A percentile compares a stretch with the other conserved stretches of the same genome.
These are phyloP conservation scores for Ceriagrion tenellum DNA, from an alignment of 2,888 invertebrate genomes.

Conservation along the genomic window DNA sequence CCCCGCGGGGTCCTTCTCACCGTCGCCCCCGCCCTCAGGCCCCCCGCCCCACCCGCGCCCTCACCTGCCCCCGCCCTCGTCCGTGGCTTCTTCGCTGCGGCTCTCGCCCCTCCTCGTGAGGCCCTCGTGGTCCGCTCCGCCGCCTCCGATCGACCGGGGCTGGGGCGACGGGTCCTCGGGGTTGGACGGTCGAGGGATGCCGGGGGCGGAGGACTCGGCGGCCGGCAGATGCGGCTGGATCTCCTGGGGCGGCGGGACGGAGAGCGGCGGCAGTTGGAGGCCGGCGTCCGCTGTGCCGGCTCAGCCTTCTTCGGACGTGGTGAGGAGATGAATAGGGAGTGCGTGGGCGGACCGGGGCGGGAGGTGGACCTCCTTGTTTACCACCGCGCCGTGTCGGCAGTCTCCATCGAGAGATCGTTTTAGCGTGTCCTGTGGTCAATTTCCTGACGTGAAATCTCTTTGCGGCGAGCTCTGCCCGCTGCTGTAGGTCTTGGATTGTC, in stretches of 20 bases:
- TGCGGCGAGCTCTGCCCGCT: neutral
- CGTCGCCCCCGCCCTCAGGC: neutral
- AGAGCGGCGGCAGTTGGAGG: constrained; percentile 35
- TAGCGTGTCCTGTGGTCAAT: neutral
- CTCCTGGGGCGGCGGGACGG: constrained; percentile 1
- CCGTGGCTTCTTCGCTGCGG: neutral
- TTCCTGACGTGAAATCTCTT: neutral
- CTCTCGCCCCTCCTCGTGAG: constrained; percentile 30
- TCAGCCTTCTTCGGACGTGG: constrained; percentile 31
- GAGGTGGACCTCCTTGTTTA: constrained; percentile 4
- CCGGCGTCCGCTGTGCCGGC: constrained; percentile 21
- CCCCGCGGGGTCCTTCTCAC: neutral
- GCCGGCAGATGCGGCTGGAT: constrained; percentile 31
- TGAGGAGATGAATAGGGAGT: neutral
- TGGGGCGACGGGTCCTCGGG: neutral
- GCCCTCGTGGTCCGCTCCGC: constrained; percentile 29
- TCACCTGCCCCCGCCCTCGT: neutral
- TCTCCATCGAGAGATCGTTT: neutral
- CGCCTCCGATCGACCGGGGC: neutral
- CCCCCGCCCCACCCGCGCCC: neutral
- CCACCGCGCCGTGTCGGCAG: neutral
- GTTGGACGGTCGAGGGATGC: constrained; percentile 4
- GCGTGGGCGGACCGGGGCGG: neutral
- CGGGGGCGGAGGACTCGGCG: constrained; percentile 8
- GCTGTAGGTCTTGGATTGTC: neutral